A percentile compares a stretch with the other conserved stretches of the same genome.
Conservation (phyloP, 2,113 vertebrate species). For the Dasyornis broadbenti region DNA sequence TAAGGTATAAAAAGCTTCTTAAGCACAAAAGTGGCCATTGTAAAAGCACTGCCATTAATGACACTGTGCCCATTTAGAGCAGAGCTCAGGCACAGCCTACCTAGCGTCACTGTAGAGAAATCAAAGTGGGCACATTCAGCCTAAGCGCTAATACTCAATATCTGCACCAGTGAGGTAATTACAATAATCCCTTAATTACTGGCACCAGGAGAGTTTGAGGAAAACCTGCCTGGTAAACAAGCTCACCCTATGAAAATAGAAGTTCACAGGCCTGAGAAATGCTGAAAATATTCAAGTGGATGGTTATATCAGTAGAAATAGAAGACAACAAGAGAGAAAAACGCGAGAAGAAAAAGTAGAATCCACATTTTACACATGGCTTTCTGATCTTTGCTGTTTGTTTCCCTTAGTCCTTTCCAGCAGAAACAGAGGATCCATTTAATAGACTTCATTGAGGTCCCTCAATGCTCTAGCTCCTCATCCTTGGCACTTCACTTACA, state of each 20-base stretch:
- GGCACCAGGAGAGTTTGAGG: constrained; percentile 36
- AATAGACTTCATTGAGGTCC: background rate
- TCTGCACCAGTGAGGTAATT: constrained; percentile 46
- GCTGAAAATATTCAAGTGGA: background rate
- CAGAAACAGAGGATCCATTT: background rate
- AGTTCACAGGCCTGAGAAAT: background rate
- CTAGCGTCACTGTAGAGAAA: constrained; percentile 36
- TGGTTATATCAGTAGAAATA: background rate
- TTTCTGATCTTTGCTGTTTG: background rate
- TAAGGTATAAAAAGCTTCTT: constrained; percentile 38
- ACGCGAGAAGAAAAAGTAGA: background rate
- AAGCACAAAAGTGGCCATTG: constrained; percentile 41
- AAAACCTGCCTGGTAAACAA: constrained; percentile 52
- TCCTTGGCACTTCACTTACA: background rate
- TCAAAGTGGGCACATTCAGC: constrained; percentile 30
- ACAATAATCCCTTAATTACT: constrained; percentile 61
- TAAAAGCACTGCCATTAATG: constrained; percentile 9
- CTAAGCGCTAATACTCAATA: background rate
- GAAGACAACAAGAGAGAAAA: background rate
- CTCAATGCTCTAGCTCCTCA: background rate
- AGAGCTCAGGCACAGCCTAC: constrained; percentile 28
- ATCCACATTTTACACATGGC: background rate
- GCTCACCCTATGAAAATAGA: background rate
- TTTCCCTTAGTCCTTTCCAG: background rate
- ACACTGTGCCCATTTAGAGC: constrained; percentile 20